These are phyloP conservation scores for Stenoptilia bipunctidactyla DNA, from an alignment of 2,888 invertebrate species.

Conservation along the genomic window DNA sequence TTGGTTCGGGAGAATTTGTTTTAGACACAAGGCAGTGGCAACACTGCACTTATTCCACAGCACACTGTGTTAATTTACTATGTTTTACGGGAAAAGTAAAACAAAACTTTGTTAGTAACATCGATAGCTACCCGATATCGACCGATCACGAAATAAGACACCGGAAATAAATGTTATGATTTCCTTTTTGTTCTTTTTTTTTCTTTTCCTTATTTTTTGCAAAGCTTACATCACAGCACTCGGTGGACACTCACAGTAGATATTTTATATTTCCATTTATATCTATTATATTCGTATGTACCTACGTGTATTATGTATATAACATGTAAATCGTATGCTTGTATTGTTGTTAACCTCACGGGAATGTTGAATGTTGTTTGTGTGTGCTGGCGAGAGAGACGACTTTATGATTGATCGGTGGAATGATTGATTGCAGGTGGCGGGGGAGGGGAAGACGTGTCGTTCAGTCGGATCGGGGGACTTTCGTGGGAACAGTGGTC, in stretches of 20 bases:
- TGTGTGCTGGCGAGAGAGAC: constrained; percentile 13
- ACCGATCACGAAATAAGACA: constrained; percentile 17
- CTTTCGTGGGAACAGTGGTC: constrained; percentile 82
- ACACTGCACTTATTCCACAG: neutral
- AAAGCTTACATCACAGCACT: constrained; percentile 69
- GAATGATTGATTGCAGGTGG: constrained; percentile 33
- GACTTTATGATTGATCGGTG: constrained; percentile 13
- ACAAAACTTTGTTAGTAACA: constrained; percentile 11
- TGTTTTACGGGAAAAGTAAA: constrained; percentile 4
- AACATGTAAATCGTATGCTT: constrained; percentile 50
- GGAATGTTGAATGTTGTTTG: constrained; percentile 41
- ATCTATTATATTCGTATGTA: constrained; percentile 23
- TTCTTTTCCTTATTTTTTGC: constrained; percentile 48
- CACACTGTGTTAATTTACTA: neutral
- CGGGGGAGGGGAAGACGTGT: constrained; percentile 70
- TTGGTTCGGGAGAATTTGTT: constrained; percentile 58
- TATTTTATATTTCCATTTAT: constrained; percentile 18
- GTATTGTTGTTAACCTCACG: constrained; percentile 52
- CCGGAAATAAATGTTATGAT: constrained; percentile 53
- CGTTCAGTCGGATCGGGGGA: constrained; percentile 78
- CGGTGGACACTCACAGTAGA: constrained; percentile 66
- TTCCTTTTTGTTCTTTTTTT: constrained; percentile 52
- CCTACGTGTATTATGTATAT: constrained; percentile 33
- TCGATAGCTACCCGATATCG: constrained; percentile 12
- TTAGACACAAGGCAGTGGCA: neutral